A percentile compares a stretch with the other conserved stretches of the same genome.
These are phyloP conservation scores for Drosophila recens DNA, from an alignment of 2,888 invertebrate species.

Conservation along the genomic window DNA sequence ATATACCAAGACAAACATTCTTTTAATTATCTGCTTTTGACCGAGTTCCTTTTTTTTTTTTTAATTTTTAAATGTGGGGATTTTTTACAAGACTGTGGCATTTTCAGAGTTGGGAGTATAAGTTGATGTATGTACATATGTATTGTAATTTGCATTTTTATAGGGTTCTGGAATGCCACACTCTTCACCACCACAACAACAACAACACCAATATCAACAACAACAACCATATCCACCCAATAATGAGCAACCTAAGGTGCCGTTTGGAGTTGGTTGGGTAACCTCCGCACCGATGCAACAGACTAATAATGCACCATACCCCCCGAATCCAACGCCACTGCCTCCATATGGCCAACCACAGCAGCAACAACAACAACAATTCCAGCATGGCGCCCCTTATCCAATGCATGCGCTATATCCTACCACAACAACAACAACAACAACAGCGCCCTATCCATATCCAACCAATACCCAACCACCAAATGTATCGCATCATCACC, in stretches of 20 bases:
- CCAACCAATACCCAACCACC: slow-evolving; percentile 10
- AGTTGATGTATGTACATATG: slow-evolving; percentile 5
- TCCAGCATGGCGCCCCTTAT: slow-evolving; percentile 54
- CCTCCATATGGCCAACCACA: slow-evolving; percentile 28
- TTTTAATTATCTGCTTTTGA: background rate
- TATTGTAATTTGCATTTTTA: slow-evolving; percentile 71
- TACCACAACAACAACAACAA: background rate
- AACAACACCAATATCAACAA: slow-evolving; percentile 16
- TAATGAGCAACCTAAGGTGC: slow-evolving; percentile 72
- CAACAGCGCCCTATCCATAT: slow-evolving; percentile 61
- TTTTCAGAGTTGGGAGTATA: background rate
- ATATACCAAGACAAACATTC: background rate
- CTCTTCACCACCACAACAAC: slow-evolving; percentile 46
- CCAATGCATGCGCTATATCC: slow-evolving; percentile 60
- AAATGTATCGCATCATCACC: slow-evolving; percentile 25
- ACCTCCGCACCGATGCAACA: slow-evolving; percentile 71
- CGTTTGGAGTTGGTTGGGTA: slow-evolving; percentile 84
- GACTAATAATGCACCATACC: slow-evolving; percentile 58
- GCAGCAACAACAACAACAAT: slow-evolving; percentile 43
- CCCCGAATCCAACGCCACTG: slow-evolving; percentile 18
- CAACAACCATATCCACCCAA: slow-evolving; percentile 68
- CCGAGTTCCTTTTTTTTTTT: slow-evolving; percentile 1
- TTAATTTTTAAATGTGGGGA: background rate
- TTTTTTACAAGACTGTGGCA: background rate
- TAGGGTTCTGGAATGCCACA: slow-evolving; percentile 85